These are phyloP conservation scores for Rhinogobius similis DNA, from an alignment of 2,113 vertebrate species.

Conservation along the genomic window DNA sequence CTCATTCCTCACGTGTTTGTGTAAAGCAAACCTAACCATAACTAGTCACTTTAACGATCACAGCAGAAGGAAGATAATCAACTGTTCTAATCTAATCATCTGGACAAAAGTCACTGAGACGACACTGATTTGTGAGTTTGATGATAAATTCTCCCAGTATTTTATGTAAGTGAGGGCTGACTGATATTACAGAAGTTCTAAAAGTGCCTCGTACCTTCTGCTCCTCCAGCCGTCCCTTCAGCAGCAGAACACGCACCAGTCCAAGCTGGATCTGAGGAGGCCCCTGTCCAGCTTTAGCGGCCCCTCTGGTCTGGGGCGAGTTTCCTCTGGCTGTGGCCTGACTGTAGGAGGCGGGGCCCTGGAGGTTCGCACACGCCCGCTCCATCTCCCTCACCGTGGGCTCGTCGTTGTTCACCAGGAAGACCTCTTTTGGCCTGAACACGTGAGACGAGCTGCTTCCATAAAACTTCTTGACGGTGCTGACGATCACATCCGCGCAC, in stretches of 20 bases:
- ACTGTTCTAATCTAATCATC: no score
- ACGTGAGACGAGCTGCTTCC: accelerated
- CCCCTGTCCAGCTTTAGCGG: no score
- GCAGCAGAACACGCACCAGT: slow-evolving; percentile 60
- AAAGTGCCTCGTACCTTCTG: slow-evolving; percentile 72
- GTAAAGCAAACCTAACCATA: no score
- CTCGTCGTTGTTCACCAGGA: slow-evolving; percentile 83
- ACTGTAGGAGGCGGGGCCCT: slow-evolving; percentile 8
- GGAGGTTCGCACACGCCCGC: slow-evolving; percentile 58
- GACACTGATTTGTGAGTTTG: no score
- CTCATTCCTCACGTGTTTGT: no score
- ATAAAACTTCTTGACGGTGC: slow-evolving; percentile 54
- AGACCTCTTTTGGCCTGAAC: slow-evolving; percentile 66
- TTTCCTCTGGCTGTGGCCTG: neutral
- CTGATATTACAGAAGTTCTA: no score
- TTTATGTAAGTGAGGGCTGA: no score
- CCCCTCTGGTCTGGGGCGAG: neutral
- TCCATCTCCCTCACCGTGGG: slow-evolving; percentile 79
- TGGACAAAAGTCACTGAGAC: no score
- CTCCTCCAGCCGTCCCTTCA: slow-evolving; percentile 61
- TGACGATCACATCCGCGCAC: slow-evolving; percentile 81
- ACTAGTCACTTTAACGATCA: no score
- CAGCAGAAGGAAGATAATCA: no score
- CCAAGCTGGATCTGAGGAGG: neutral
- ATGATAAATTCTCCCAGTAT: no score